phyloP scores from a whole-genome alignment of 2,797 vertebrate species.

The Cyclura pinguis region DNA sequence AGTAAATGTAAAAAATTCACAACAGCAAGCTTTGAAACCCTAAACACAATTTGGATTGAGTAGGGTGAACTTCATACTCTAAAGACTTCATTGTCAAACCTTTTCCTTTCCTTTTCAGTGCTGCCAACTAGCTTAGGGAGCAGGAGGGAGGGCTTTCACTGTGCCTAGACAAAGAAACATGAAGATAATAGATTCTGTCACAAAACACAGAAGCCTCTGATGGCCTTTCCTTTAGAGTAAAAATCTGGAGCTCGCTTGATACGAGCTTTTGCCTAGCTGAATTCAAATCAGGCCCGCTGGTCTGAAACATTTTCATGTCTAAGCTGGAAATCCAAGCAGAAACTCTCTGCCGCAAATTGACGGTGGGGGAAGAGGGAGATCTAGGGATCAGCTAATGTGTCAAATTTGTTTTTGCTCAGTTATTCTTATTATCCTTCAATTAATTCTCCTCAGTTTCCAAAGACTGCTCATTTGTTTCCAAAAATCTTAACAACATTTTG shows the following conservation, averaged over 20 bases:
- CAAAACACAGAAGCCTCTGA: conserved; percentile 64
- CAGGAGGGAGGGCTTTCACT: conserved; percentile 43
- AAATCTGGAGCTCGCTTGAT: conserved; percentile 75
- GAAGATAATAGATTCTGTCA: conserved; percentile 75
- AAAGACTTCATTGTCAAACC: conserved; percentile 28
- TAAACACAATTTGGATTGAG: conserved; percentile 40
- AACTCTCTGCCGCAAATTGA: background rate
- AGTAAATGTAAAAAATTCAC: background rate
- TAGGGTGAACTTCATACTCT: conserved; percentile 50
- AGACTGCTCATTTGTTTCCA: no score
- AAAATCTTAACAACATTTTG: no score
- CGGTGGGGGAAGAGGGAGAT: no score
- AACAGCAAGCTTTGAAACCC: conserved; percentile 36
- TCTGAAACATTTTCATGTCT: background rate
- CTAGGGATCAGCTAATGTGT: background rate
- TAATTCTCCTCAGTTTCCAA: no score
- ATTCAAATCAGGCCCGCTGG: conserved; percentile 72
- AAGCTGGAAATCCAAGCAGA: background rate
- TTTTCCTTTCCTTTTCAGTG: conserved; percentile 51
- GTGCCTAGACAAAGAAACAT: conserved; percentile 49
- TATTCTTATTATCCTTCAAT: no score
- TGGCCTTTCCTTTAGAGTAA: conserved; percentile 71
- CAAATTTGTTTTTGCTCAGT: background rate
- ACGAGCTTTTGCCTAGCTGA: conserved; percentile 75
- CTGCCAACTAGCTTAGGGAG: conserved; percentile 51